Conservation (phyloP, 2,888 invertebrate species). For the Acrocera orbiculus region DNA sequence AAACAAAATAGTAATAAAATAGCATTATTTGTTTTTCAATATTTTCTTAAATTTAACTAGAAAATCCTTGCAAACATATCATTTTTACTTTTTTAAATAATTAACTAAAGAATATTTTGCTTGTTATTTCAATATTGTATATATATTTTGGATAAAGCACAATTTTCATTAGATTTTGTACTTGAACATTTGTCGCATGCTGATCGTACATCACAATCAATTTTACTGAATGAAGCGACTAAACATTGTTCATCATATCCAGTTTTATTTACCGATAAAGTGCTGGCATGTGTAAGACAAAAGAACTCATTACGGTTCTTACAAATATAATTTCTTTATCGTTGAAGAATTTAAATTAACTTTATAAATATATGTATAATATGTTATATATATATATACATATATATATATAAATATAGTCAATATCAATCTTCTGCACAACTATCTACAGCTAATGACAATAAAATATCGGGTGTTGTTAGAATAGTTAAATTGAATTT, state of each 20-base stretch:
- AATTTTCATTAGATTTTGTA: slow-evolving; percentile 66
- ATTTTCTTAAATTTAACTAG: too few species aligned
- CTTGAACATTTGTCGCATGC: slow-evolving; percentile 53
- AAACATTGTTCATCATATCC: slow-evolving; percentile 65
- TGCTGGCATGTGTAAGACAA: slow-evolving; percentile 54
- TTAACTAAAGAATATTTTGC: too few species aligned
- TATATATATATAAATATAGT: slow-evolving; percentile 13
- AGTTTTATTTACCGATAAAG: slow-evolving; percentile 59
- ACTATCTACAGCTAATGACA: slow-evolving; percentile 33
- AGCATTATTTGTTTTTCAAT: too few species aligned
- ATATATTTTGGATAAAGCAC: slow-evolving; percentile 49
- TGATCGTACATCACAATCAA: slow-evolving; percentile 54
- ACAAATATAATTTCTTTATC: not conserved
- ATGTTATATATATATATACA: too few species aligned
- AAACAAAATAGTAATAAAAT: slow-evolving; percentile 39
- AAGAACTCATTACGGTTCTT: slow-evolving; percentile 35
- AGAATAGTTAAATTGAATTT: slow-evolving; percentile 64
- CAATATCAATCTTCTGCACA: slow-evolving; percentile 22
- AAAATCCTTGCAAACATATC: too few species aligned
- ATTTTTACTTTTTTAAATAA: too few species aligned
- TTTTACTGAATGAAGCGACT: slow-evolving; percentile 62
- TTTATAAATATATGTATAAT: not conserved
- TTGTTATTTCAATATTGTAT: too few species aligned
- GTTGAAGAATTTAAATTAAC: not conserved
- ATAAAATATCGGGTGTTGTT: slow-evolving; percentile 54